Evolutionary conservation across 2,888 invertebrate genomes (phyloP).

Genomic region (Oscheius sp.): DNA sequence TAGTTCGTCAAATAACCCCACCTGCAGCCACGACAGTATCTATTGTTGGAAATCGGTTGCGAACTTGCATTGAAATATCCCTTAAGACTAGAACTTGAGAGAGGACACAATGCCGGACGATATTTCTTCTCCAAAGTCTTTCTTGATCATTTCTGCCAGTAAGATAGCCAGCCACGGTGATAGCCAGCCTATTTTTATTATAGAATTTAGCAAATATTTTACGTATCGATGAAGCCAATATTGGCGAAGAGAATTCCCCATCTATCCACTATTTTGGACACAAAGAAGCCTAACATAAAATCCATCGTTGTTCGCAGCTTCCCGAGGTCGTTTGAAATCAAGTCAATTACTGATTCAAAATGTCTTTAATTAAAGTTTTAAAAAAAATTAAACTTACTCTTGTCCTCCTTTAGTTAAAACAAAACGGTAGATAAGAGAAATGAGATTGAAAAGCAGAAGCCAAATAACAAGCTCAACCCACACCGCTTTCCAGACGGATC

Average conservation of each 20-base stretch:
- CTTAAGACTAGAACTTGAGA: slow-evolving; percentile 55
- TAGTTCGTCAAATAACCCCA: background rate
- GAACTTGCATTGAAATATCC: slow-evolving; percentile 49
- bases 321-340: slow-evolving; percentile 7
- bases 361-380: too few species aligned
- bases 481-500: slow-evolving; percentile 51
- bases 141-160: slow-evolving; percentile 4
- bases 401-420: slow-evolving; percentile 35
- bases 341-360: background rate
- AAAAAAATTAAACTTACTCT: slow-evolving; percentile 42
- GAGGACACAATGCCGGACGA: slow-evolving; percentile 40
- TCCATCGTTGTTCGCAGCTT: slow-evolving; percentile 48
- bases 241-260: slow-evolving; percentile 47
- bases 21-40: slow-evolving; percentile 49
- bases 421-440: slow-evolving; percentile 39
- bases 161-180: slow-evolving; percentile 36
- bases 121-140: slow-evolving; percentile 17
- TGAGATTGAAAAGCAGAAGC: slow-evolving; percentile 38
- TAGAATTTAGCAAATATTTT: background rate
- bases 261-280: slow-evolving; percentile 52
- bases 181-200: slow-evolving; percentile 39
- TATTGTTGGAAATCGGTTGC: slow-evolving; percentile 47
- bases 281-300: slow-evolving; percentile 62
- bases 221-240: slow-evolving; percentile 53
- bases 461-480: slow-evolving; percentile 43